Percentiles rank a stretch among this genome's conserved stretches.
phyloP scores from a whole-genome alignment of 2,888 invertebrate species.

The Oscheius sp. region DNA sequence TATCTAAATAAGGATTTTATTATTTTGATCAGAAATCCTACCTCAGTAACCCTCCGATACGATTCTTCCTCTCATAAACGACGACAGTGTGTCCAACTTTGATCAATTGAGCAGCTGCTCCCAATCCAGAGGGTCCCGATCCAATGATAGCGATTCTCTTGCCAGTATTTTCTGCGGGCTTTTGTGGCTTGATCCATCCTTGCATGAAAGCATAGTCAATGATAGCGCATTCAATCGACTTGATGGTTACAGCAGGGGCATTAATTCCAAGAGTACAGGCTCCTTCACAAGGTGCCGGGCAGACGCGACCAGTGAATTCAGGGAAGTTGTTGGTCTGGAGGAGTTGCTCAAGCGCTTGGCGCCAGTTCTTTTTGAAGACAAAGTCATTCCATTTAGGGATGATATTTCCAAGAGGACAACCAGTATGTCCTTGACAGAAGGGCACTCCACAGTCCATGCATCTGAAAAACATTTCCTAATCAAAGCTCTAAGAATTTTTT shows the following conservation, averaged over 20 bases:
- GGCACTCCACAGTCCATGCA: slow-evolving; percentile 99
- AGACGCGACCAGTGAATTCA: slow-evolving; percentile 80
- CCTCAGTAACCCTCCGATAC: slow-evolving; percentile 91
- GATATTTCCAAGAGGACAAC: slow-evolving; percentile 96
- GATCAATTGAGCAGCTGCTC: slow-evolving; percentile 95
- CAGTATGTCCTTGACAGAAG: slow-evolving; percentile 92
- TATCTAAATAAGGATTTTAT: slow-evolving; percentile 76
- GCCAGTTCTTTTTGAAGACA: slow-evolving; percentile 80
- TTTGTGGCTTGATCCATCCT: slow-evolving; percentile 85
- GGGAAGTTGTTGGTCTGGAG: slow-evolving; percentile 99
- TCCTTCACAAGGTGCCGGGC: slow-evolving; percentile 94
- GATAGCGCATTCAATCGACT: slow-evolving; percentile 98
- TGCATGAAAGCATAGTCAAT: slow-evolving; percentile 97
- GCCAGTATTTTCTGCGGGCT: slow-evolving; percentile 83
- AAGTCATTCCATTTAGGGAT: slow-evolving; percentile 99
- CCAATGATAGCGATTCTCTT: slow-evolving; percentile 90
- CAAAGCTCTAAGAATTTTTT: neutral
- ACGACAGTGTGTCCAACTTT: slow-evolving; percentile 95
- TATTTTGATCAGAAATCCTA: slow-evolving; percentile 1
- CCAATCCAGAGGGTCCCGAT: slow-evolving; percentile 84
- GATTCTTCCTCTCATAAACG: slow-evolving; percentile 95
- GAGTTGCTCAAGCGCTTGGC: slow-evolving; percentile 85
- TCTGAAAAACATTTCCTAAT: slow-evolving; percentile 60
- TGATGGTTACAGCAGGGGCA: slow-evolving; percentile 95
- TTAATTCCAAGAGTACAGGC: slow-evolving; percentile 96